A percentile compares a stretch with the other conserved stretches of the same genome.
phyloP scores from a whole-genome alignment of 30 jellyfish, hydroid and myxozoan species.

The Morbakka virulenta region DNA sequence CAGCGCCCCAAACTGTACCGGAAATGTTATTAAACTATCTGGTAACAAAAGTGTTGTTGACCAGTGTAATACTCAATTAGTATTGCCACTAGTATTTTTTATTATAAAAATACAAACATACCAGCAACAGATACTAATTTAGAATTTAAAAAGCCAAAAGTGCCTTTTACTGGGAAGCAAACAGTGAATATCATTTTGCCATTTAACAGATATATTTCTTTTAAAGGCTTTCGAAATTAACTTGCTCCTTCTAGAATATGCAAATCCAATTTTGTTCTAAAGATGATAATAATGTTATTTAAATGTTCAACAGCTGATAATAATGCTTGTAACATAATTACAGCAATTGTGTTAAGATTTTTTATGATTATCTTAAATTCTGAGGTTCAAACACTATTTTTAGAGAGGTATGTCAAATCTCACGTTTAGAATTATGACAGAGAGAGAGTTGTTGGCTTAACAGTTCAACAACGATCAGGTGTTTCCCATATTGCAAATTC shows the following conservation, averaged over 20 bases:
- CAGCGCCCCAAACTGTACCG: no score
- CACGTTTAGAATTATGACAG: constrained; percentile 3
- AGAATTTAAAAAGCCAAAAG: constrained; percentile 22
- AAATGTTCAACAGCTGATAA: neutral
- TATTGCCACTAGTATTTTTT: no score
- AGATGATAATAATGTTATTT: constrained; percentile 22
- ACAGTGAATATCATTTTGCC: constrained; percentile 4
- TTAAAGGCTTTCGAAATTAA: neutral
- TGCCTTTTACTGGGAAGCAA: constrained; percentile 4
- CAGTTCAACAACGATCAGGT: no score
- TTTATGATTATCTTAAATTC: constrained; percentile 5
- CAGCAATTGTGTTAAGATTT: constrained; percentile 11
- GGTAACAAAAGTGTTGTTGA: no score
- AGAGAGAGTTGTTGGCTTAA: no score
- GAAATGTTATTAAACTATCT: no score
- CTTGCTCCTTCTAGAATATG: constrained; percentile 13
- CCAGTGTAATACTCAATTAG: no score
- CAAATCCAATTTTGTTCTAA: neutral
- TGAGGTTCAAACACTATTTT: neutral
- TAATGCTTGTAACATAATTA: neutral
- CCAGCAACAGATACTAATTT: no score
- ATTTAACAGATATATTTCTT: constrained; percentile 2
- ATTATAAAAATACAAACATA: neutral
- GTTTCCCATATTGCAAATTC: no score
- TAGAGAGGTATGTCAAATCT: neutral